These are phyloP conservation scores for Malurus alboscapulatus DNA, from an alignment of 2,113 vertebrate genomes.

Conservation along the genomic window DNA sequence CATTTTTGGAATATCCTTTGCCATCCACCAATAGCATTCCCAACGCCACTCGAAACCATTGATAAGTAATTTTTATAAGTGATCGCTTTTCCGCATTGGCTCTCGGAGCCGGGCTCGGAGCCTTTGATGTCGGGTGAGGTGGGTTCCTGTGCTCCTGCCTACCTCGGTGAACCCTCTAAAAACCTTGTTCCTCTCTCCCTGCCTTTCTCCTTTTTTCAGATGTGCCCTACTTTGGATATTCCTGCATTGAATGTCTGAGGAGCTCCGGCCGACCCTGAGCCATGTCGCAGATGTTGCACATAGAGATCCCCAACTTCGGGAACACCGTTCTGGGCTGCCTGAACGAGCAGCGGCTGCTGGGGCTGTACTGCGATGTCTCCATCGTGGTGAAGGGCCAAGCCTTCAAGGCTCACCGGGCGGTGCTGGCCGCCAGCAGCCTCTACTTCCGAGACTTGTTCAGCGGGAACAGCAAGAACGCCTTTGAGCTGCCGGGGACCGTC, in stretches of 20 bases:
- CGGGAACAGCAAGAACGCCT: constrained; percentile 92
- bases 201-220: constrained; percentile 71
- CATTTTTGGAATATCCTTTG: neutral
- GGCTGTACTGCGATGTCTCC: constrained; percentile 98
- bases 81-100: neutral
- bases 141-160: neutral
- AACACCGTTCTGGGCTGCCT: constrained; percentile 95
- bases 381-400: constrained; percentile 97
- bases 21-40: neutral
- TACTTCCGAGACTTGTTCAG: constrained; percentile 98
- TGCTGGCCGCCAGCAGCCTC: constrained; percentile 95
- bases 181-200: neutral
- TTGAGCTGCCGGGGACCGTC: constrained; percentile 94
- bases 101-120: neutral
- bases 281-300: constrained; percentile 98
- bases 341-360: constrained; percentile 94
- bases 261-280: constrained; percentile 48
- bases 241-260: constrained; percentile 77
- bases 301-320: constrained; percentile 98
- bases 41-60: neutral
- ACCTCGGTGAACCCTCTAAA: neutral
- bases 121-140: neutral
- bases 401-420: constrained; percentile 95
- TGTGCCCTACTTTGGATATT: constrained; percentile 75
- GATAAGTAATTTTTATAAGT: neutral